Evolutionary conservation across 2,888 invertebrate species (phyloP), one percentile per base, ranked within the genome.

Genomic region (Athalia cordata): DNA sequence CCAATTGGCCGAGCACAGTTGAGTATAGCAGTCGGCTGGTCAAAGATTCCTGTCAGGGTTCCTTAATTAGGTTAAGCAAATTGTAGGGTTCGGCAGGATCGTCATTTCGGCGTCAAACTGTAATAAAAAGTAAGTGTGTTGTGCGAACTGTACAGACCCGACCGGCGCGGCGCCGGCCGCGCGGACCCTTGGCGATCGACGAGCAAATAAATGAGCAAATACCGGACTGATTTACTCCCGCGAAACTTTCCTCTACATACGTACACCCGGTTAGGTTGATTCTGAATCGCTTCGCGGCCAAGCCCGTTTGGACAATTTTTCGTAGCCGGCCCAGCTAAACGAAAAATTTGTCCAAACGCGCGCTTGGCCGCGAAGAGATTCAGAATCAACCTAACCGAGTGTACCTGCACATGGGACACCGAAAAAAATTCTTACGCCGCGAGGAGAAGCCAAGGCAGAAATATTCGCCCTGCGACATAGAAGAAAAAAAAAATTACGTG

Each of bases 1-100:
- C 85, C 86, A 83, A 86, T 86, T 82, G 86, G 84, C 83, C 82
- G 85, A 82, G 83, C 84, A 85, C 75, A 11, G 75, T 2, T 29
- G 29, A 29, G 29, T 29, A 29, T 29, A 29, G 29, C 2, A 75
- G 75, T 64, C 75, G 72, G 83, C 83, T 81, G 81, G 81, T 84
- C 84, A 83, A 84, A 85, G 85, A 84, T 85, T 84, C 83, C 70
- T 80, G 70, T 77, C 81, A 81, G 82, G 81, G 79, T 80, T 81
- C 81, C 81, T 83, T 85, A 86, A 86, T 86, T 85, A 83, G 84
- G 83, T 86, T 86, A 85, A 84, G 84, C 82, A 83, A 85, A 86
- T 86, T 86, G 80, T 79, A 75, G 75, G 68, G 78, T 80, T 66
- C 49, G 75, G 15, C 64, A 4, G 77, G 5, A 67, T 52, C 29